Evolutionary conservation across 2,797 vertebrate genomes (phyloP), one percentile per base, ranked within the genome.

Genomic region (Naso thynnoides): DNA sequence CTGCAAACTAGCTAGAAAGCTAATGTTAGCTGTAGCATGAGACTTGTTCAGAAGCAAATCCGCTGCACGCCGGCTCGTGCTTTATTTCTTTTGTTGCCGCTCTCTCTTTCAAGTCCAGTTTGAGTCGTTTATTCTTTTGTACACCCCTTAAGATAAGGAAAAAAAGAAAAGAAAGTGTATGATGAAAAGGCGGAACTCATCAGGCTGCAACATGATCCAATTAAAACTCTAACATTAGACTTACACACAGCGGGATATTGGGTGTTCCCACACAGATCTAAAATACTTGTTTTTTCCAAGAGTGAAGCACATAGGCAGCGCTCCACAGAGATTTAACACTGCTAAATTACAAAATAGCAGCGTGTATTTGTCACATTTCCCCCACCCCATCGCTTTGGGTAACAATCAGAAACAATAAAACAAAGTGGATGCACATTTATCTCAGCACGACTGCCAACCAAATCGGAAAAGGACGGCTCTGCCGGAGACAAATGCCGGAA

Each of bases 371-470:
- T 77, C 70, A 83, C 56, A 75, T 70, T 58, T 83, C 18, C 48
- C n/a, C n/a, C n/a, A n/a, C 57, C 45, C 31, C 27, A 53, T 66
- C 29, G 42, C 55, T 13, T 33, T 26, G 58, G 59, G 61, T 76
- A 89, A 81, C 69, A 91, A 86, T 80, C 88, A 84, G 57, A 87
- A 86, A 85, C 83, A 86, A 81, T 71, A 68, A 83, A 83, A 85
- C 78, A 82, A 70, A 78, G 65, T 69, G 68, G 55, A 70, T 83
- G 64, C 77, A 84, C 83, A 90, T 86, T 91, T 85, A 91, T 87
- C 88, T 83, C 90, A 74, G 83, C 85, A 67, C 24, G 61, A 71
- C 84, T 73, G 74, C 85, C 76, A 83, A 73, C 65, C 71, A 61
- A 76, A 75, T 78, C 24, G 38, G 73, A 87, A 86, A 85, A 58